phyloP scores from a whole-genome alignment of 2,797 vertebrate genomes.

The Alectoris magna region DNA sequence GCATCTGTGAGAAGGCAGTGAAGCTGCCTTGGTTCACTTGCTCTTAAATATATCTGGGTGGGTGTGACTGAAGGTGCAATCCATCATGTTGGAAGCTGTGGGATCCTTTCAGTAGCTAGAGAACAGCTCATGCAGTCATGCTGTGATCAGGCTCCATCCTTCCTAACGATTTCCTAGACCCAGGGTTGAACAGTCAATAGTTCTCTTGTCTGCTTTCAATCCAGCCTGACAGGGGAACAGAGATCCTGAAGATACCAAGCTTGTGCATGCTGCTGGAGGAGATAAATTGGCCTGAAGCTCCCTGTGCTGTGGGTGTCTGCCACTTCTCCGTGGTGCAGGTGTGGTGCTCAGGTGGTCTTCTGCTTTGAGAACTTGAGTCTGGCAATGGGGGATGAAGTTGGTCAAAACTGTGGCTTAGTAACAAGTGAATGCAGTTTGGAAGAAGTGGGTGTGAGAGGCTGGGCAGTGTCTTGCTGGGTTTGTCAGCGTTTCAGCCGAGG shows the following conservation, averaged over 20 bases:
- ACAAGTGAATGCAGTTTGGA: background rate
- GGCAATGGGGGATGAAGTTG: too few relatives aligned
- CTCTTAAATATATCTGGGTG: background rate
- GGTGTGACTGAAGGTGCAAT: background rate
- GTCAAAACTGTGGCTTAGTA: rapidly evolving
- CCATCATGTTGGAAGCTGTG: background rate
- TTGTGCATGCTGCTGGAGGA: rapidly evolving
- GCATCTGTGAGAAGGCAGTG: background rate
- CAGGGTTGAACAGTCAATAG: background rate
- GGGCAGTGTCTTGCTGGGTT: background rate
- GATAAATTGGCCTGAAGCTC: background rate
- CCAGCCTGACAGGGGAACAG: background rate
- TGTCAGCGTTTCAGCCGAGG: conserved; percentile 6
- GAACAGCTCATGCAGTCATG: rapidly evolving
- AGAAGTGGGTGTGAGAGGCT: background rate
- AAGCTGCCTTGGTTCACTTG: background rate
- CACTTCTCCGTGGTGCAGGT: rapidly evolving
- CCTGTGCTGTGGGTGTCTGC: background rate
- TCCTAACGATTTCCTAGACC: background rate
- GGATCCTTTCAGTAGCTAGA: background rate
- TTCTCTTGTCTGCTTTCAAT: conserved; percentile 22
- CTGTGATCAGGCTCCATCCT: background rate
- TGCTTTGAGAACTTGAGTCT: background rate
- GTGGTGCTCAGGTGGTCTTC: background rate
- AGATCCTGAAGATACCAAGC: background rate